phyloP scores from a whole-genome alignment of 2,888 invertebrate species.

The Neelides folsomi region DNA sequence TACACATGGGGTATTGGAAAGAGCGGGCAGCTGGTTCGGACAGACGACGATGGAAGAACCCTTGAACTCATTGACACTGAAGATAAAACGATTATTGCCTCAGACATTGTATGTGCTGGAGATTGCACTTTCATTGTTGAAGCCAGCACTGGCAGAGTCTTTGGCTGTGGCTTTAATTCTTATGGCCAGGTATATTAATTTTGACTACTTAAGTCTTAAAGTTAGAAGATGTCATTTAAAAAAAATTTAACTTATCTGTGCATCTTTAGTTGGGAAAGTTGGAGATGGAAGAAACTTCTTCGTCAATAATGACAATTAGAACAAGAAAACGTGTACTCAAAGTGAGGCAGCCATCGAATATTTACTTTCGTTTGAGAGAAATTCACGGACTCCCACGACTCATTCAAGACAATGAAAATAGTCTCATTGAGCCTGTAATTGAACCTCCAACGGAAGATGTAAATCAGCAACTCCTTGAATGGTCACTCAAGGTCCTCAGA shows the following conservation, averaged over 20 bases:
- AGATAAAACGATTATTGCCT: constrained; percentile 27
- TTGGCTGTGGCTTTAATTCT: constrained; percentile 32
- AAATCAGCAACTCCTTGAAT: constrained; percentile 27
- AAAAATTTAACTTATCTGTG: background rate
- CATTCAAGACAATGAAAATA: constrained; percentile 19
- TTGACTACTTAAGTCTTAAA: background rate
- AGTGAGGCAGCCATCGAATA: constrained; percentile 32
- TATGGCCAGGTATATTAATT: constrained; percentile 18
- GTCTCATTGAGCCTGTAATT: constrained; percentile 18
- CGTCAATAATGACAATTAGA: constrained; percentile 29
- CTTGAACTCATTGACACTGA: constrained; percentile 31
- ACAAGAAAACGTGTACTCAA: constrained; percentile 32
- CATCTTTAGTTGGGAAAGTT: constrained; percentile 22
- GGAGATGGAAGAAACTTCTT: constrained; percentile 30
- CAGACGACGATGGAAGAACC: constrained; percentile 29
- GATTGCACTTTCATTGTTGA: constrained; percentile 33
- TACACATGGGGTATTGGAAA: constrained; percentile 31
- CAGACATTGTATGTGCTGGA: constrained; percentile 28
- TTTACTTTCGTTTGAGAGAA: constrained; percentile 28
- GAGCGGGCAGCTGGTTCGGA: constrained; percentile 29
- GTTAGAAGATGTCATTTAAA: background rate
- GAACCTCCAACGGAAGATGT: constrained; percentile 18
- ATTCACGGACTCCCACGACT: constrained; percentile 29
- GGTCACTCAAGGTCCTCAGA: constrained; percentile 25
- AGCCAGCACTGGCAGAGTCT: constrained; percentile 19